phyloP scores from a whole-genome alignment of 2,888 invertebrate species.

The Macrosoma leucophasiata region DNA sequence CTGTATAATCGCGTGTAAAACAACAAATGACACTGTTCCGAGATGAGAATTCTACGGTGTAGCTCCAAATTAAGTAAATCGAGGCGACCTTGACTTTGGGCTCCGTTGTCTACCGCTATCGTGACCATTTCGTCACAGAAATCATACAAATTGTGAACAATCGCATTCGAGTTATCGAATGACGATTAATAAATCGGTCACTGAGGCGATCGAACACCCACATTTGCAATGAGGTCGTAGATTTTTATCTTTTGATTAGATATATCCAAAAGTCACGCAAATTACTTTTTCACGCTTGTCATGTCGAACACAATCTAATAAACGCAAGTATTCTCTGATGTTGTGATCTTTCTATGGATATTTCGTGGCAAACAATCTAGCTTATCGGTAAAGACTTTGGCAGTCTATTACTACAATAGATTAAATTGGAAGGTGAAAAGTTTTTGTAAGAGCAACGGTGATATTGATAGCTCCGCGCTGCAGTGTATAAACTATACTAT shows the following conservation, averaged over 20 bases:
- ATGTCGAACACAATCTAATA: conserved; percentile 48
- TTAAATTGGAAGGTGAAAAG: too few species aligned
- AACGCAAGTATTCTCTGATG: conserved; percentile 41
- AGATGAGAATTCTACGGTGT: conserved; percentile 11
- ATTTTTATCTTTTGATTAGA: conserved; percentile 43
- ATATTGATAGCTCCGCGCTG: too few species aligned
- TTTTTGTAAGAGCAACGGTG: too few species aligned
- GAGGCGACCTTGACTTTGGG: conserved; percentile 42
- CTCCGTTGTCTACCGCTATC: conserved; percentile 10
- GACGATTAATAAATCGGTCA: conserved; percentile 25
- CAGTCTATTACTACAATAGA: too few species aligned
- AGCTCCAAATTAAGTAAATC: conserved; percentile 29
- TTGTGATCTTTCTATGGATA: too few species aligned
- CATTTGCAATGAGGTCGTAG: conserved; percentile 29
- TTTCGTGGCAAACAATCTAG: too few species aligned
- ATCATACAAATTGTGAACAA: conserved; percentile 17
- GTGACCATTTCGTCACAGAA: conserved; percentile 3
- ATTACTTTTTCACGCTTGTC: conserved; percentile 48
- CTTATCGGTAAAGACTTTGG: too few species aligned
- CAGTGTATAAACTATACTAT: too few species aligned
- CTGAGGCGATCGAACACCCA: conserved; percentile 21
- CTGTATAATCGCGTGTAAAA: conserved; percentile 11
- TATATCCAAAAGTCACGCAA: conserved; percentile 53
- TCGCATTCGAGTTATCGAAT: conserved; percentile 17
- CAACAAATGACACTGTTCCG: conserved; percentile 5